Evolutionary conservation across 2,797 vertebrate species (phyloP), one percentile per base, ranked within the genome.

Genomic region (Catharus ustulatus): DNA sequence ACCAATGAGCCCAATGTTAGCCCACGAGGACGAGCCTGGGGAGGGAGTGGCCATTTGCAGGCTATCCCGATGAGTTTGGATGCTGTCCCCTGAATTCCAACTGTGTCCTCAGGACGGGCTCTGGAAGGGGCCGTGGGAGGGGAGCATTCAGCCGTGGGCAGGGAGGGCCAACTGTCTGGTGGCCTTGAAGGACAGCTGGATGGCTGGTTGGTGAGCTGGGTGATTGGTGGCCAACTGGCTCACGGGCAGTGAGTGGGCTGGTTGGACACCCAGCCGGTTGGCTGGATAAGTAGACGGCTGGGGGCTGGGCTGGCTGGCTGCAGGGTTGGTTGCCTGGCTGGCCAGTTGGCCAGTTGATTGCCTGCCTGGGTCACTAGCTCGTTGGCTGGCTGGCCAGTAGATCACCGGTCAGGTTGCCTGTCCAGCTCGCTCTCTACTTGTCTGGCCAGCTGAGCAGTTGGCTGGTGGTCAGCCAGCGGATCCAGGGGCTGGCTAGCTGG

Each of bases 1-100:
- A 43, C 5, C 16, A 54, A n/a, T 0, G 5, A 68, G 15, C 68
- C 34, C 1, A 0, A 10, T 20, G 34, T 10, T 0, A 0, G 46
- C 27, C 45, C 40, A 30, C 0, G 1, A 21, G 18, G 80, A 36
- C 0, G 3, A 55, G 55, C 19, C 6, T 10, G 43, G 29, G 38
- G 13, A 48, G 9, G 52, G n/a, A 79, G 27, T 5, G 10, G 76
- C 26, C 0, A 0, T 40, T 57, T 22, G 40, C 15, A n/a, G 27
- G 7, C 32, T 40, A 16, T 11, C 48, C 20, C 5, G 0, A 6
- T 8, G 48, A 18, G 6, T 66, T 38, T 16, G 38, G 49, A 22
- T 73, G 32, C 64, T 68, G 22, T 18, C 9, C 29, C 54, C 32
- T 34, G 45, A 27, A 45, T 27, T 30, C 81, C 38, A 5, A 0